Evolutionary conservation across 1,140 invertebrate species (phyloP).

Genomic region (Apis florea): DNA sequence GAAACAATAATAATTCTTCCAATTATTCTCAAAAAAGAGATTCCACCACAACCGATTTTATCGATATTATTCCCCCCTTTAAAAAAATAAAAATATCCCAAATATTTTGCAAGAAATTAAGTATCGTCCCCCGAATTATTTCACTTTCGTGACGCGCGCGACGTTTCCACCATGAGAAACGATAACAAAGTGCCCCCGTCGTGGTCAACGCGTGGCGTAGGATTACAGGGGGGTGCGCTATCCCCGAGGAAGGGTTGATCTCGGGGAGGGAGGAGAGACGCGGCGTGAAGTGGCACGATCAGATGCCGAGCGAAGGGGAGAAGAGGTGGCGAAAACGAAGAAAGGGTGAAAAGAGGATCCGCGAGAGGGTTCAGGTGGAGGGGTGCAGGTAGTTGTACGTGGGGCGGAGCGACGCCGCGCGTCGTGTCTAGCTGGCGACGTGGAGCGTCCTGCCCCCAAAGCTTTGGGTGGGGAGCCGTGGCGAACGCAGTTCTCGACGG

Average conservation of each 20-base stretch:
- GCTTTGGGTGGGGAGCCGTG: constrained; percentile 67
- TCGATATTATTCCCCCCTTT: too few relatives aligned
- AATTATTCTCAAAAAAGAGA: too few relatives aligned
- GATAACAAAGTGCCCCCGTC: neutral
- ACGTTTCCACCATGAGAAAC: too few relatives aligned
- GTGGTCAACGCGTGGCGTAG: constrained; percentile 4
- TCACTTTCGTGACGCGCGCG: too few relatives aligned
- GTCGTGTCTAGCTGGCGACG: constrained; percentile 63
- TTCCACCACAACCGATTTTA: too few relatives aligned
- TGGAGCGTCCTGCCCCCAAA: constrained; percentile 68
- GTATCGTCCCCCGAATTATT: too few relatives aligned
- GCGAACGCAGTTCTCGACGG: constrained; percentile 74
- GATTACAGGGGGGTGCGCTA: neutral
- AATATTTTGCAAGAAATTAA: too few relatives aligned
- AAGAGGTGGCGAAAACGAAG: constrained; percentile 3
- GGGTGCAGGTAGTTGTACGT: constrained; percentile 56
- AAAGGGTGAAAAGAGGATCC: constrained; percentile 1
- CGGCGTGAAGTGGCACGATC: constrained; percentile 37
- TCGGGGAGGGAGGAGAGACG: neutral
- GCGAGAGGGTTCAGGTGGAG: constrained; percentile 14
- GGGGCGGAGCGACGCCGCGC: constrained; percentile 77
- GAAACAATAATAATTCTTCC: too few relatives aligned
- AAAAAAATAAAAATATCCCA: too few relatives aligned
- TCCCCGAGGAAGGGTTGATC: neutral
- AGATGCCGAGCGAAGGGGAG: constrained; percentile 15